Evolutionary conservation across 2,888 invertebrate species (phyloP).

Genomic region (Drosophila maculinotata): DNA sequence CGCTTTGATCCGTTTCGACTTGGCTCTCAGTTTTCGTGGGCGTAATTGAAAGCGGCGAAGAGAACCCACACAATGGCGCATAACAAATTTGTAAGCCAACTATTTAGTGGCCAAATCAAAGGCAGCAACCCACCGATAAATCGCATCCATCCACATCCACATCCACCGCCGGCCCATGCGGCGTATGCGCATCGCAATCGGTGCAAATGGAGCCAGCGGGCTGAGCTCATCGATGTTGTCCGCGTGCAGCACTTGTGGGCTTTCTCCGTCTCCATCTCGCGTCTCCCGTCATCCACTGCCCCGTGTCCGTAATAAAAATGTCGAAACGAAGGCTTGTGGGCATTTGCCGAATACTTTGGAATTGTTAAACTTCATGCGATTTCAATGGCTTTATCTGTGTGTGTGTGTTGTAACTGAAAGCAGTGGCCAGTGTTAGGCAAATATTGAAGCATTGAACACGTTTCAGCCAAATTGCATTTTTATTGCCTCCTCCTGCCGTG

Average conservation of each 20-base stretch:
- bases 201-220: conserved; percentile 36
- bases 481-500: conserved; percentile 64
- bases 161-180: conserved; percentile 39
- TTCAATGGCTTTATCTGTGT: conserved; percentile 55
- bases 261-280: conserved; percentile 1
- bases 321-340: conserved; percentile 72
- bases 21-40: conserved; percentile 55
- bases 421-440: conserved; percentile 61
- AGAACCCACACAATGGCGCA: conserved; percentile 50
- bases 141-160: conserved; percentile 35
- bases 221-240: conserved; percentile 4
- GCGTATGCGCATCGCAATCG: conserved; percentile 77
- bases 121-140: conserved; percentile 48
- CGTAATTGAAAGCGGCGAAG: conserved; percentile 72
- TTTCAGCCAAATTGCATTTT: conserved; percentile 78
- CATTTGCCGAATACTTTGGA: conserved; percentile 66
- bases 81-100: conserved; percentile 75
- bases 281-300: background rate
- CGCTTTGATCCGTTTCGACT: conserved; percentile 26
- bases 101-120: conserved; percentile 76
- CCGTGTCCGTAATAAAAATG: conserved; percentile 62
- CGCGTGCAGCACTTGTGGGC: conserved; percentile 46
- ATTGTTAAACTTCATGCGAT: conserved; percentile 60
- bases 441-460: conserved; percentile 78
- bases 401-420: conserved; percentile 33